Conservation (phyloP, 2,888 invertebrate genomes). For the Conomelus anceps region DNA sequence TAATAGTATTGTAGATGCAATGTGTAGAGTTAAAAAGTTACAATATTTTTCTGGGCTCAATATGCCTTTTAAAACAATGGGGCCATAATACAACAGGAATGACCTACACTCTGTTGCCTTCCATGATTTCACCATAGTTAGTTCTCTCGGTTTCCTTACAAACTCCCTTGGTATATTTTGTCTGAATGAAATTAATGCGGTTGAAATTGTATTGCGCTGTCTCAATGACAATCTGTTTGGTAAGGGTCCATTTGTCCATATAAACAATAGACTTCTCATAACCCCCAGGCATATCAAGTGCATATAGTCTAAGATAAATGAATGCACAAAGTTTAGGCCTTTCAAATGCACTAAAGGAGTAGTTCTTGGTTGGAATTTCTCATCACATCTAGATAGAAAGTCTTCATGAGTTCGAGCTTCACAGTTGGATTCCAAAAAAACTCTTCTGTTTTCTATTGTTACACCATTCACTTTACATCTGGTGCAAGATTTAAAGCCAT, state of each 20-base stretch:
- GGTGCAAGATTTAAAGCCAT: slow-evolving; percentile 23
- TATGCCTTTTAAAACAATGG: slow-evolving; percentile 30
- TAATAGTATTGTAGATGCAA: slow-evolving; percentile 31
- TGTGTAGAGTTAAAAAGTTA: slow-evolving; percentile 32
- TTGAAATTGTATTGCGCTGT: background rate
- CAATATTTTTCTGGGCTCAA: slow-evolving; percentile 27
- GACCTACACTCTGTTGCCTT: slow-evolving; percentile 37
- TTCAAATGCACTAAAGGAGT: slow-evolving; percentile 21
- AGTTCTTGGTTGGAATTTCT: slow-evolving; percentile 13
- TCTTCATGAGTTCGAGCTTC: slow-evolving; percentile 22
- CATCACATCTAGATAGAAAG: slow-evolving; percentile 18
- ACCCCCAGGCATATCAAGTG: slow-evolving; percentile 27
- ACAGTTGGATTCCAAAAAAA: slow-evolving; percentile 22
- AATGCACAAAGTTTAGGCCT: slow-evolving; percentile 18
- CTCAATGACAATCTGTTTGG: slow-evolving; percentile 6
- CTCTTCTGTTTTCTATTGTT: slow-evolving; percentile 12
- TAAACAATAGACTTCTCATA: slow-evolving; percentile 21
- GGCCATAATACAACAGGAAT: slow-evolving; percentile 36
- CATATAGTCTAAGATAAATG: slow-evolving; percentile 27
- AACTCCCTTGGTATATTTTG: slow-evolving; percentile 31
- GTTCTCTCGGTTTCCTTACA: slow-evolving; percentile 32
- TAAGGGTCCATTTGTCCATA: slow-evolving; percentile 26
- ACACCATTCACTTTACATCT: slow-evolving; percentile 21
- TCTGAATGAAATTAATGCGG: slow-evolving; percentile 4
- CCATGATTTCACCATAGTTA: slow-evolving; percentile 34